Evolutionary conservation across 2,888 invertebrate species (phyloP).

Genomic region (Buathra laborator): DNA sequence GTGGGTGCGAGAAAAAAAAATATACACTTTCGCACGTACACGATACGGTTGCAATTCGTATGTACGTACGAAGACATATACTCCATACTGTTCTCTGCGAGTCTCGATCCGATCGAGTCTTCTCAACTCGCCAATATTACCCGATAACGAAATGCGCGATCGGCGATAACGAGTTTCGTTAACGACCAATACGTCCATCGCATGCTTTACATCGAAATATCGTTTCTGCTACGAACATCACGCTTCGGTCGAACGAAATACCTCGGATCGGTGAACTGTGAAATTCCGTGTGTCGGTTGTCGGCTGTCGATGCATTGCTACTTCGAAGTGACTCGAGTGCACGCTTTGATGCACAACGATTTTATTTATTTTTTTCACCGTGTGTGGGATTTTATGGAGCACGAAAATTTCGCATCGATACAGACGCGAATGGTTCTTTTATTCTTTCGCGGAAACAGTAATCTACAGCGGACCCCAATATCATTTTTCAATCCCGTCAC

Average conservation of each 20-base stretch:
- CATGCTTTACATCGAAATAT: background rate
- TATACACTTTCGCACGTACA: background rate
- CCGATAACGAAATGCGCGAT: background rate
- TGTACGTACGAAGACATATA: background rate
- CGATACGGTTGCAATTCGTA: background rate
- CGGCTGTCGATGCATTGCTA: background rate
- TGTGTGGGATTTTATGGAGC: no score
- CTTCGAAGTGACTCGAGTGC: background rate
- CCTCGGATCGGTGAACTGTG: constrained; percentile 7
- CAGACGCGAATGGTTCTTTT: no score
- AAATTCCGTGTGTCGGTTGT: constrained; percentile 1
- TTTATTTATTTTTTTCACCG: background rate
- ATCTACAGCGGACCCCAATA: no score
- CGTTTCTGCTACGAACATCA: background rate
- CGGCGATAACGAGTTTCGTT: background rate
- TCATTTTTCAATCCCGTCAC: no score
- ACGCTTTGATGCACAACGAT: background rate
- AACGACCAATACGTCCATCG: background rate
- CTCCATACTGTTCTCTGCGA: background rate
- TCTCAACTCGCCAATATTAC: background rate
- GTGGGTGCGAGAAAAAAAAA: constrained; percentile 3
- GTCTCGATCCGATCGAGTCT: background rate
- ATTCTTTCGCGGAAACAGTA: no score
- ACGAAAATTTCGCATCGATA: no score
- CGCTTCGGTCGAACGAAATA: constrained; percentile 7